Evolutionary conservation across 2,888 invertebrate species (phyloP).

Genomic region (Mythimna loreyi): DNA sequence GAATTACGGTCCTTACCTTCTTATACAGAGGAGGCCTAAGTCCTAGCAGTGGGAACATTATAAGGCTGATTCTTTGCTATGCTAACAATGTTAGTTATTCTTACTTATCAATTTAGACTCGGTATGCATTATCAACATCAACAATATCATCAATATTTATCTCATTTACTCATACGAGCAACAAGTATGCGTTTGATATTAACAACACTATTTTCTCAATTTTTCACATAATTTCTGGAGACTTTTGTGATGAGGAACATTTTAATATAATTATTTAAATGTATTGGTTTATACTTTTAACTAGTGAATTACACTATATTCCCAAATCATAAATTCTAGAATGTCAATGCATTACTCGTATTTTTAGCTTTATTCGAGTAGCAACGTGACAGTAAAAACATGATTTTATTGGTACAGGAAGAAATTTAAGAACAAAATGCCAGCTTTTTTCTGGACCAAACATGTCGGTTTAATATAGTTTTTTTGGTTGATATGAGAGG

Average conservation of each 20-base stretch:
- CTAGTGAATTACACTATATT: neutral
- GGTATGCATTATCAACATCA: too few species aligned
- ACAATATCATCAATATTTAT: too few species aligned
- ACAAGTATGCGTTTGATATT: constrained; percentile 2
- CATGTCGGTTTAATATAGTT: constrained; percentile 27
- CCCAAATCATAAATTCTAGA: neutral
- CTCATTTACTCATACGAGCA: too few species aligned
- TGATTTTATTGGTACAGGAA: constrained; percentile 8
- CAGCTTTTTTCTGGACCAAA: constrained; percentile 30
- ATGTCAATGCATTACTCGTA: neutral
- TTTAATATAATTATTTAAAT: neutral
- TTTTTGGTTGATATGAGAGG: constrained; percentile 41
- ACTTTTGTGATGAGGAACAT: neutral
- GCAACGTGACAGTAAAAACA: neutral
- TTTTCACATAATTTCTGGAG: neutral
- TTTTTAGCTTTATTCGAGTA: neutral
- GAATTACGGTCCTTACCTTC: too few species aligned
- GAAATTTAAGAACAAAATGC: constrained; percentile 8
- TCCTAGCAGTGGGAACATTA: too few species aligned
- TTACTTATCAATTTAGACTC: too few species aligned
- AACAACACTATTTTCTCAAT: neutral
- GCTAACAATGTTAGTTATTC: too few species aligned
- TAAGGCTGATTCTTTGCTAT: too few species aligned
- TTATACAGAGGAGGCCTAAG: too few species aligned
- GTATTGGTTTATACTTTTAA: too few species aligned